A percentile compares a stretch with the other conserved stretches of the same genome.
Conservation (phyloP, 2,888 invertebrate species). For the Scaptomyza reducta region DNA sequence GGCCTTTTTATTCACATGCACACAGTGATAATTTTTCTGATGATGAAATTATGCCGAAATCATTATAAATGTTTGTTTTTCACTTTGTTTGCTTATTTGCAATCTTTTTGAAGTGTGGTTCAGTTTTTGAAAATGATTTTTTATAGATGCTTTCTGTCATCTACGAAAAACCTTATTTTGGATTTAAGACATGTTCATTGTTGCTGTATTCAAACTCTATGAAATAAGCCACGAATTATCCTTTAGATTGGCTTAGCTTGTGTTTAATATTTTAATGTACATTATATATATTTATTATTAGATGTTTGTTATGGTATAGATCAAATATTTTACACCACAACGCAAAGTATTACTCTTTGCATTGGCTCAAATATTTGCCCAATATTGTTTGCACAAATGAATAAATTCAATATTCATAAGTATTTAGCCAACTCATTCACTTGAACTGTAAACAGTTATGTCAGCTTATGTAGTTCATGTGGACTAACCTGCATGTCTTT, state of each 20-base stretch:
- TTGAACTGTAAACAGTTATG: conserved; percentile 17
- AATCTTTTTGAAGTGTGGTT: neutral
- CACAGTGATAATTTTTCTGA: conserved; percentile 36
- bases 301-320: no score
- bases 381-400: neutral
- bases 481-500: conserved; percentile 2
- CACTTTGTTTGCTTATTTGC: neutral
- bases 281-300: no score
- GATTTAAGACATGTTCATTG: no score
- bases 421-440: conserved; percentile 13
- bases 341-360: no score
- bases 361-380: no score
- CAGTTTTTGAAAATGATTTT: neutral
- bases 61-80: conserved; percentile 1
- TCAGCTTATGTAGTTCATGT: neutral
- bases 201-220: no score
- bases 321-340: no score
- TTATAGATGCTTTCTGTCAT: neutral
- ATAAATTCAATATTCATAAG: neutral
- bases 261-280: no score
- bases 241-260: no score
- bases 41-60: conserved; percentile 44
- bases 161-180: no score
- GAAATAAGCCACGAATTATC: no score
- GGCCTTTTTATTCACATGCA: neutral